Evolutionary conservation across 2,888 invertebrate genomes (phyloP).

Genomic region (Candidula unifasciata): DNA sequence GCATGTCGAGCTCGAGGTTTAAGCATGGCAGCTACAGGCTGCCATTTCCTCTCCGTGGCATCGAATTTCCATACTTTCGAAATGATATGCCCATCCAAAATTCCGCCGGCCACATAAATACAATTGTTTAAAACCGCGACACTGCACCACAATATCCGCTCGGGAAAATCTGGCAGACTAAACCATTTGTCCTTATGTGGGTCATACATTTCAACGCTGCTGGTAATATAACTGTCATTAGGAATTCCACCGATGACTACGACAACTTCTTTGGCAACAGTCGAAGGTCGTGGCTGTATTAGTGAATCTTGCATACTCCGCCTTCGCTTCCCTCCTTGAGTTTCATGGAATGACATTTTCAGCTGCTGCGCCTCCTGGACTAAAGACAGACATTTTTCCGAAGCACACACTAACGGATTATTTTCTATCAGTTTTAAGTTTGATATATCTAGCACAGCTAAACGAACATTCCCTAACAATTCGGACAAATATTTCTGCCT

Average conservation of each 20-base stretch:
- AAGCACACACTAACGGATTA: constrained; percentile 68
- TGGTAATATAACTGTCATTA: constrained; percentile 62
- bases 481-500: constrained; percentile 63
- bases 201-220: constrained; percentile 75
- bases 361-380: constrained; percentile 71
- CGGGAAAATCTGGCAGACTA: constrained; percentile 72
- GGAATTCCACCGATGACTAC: constrained; percentile 72
- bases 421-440: constrained; percentile 68
- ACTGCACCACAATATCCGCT: constrained; percentile 71
- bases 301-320: constrained; percentile 73
- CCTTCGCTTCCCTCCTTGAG: constrained; percentile 71
- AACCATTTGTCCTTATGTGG: constrained; percentile 75
- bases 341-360: constrained; percentile 71
- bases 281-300: constrained; percentile 75
- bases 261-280: constrained; percentile 76
- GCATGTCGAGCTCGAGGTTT: constrained; percentile 75
- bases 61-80: constrained; percentile 75
- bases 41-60: constrained; percentile 72
- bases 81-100: constrained; percentile 71
- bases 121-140: constrained; percentile 70
- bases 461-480: constrained; percentile 69
- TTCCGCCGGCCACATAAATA: constrained; percentile 76
- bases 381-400: constrained; percentile 66
- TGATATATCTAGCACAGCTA: constrained; percentile 71
- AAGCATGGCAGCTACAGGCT: constrained; percentile 66